Conservation (phyloP, 2,113 vertebrate species). For the Rhea americana region DNA sequence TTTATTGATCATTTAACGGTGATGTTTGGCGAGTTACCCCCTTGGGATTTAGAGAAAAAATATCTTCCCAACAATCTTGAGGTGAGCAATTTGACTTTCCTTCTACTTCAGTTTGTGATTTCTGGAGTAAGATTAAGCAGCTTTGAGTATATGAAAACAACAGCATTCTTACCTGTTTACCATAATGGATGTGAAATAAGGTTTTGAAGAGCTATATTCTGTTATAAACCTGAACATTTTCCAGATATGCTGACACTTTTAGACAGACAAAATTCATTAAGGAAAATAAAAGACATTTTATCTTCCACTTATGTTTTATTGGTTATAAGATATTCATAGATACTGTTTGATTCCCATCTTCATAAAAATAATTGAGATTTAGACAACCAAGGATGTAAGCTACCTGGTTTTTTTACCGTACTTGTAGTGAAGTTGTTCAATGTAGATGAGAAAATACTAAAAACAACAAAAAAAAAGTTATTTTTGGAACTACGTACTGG, state of each 20-base stretch:
- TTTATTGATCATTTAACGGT: slow-evolving; percentile 89
- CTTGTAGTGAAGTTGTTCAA: neutral
- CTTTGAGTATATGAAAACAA: neutral
- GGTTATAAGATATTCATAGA: neutral
- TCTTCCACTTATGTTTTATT: neutral
- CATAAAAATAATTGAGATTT: neutral
- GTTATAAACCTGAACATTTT: neutral
- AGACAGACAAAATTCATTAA: neutral
- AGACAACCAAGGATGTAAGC: neutral
- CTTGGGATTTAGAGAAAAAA: slow-evolving; percentile 91
- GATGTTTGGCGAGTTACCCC: slow-evolving; percentile 92
- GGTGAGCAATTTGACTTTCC: slow-evolving; percentile 77
- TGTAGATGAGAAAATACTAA: neutral
- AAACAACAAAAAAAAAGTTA: neutral
- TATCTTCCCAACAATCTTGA: slow-evolving; percentile 84
- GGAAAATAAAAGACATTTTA: neutral
- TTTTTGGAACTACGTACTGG: neutral
- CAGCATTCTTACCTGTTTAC: neutral
- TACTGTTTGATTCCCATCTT: neutral
- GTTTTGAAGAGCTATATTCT: neutral
- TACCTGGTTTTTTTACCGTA: neutral
- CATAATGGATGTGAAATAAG: neutral
- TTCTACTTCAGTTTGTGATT: neutral
- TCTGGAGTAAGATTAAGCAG: neutral
- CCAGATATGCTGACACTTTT: neutral